phyloP scores from a whole-genome alignment of 2,888 invertebrate species.

The Patella depressa region DNA sequence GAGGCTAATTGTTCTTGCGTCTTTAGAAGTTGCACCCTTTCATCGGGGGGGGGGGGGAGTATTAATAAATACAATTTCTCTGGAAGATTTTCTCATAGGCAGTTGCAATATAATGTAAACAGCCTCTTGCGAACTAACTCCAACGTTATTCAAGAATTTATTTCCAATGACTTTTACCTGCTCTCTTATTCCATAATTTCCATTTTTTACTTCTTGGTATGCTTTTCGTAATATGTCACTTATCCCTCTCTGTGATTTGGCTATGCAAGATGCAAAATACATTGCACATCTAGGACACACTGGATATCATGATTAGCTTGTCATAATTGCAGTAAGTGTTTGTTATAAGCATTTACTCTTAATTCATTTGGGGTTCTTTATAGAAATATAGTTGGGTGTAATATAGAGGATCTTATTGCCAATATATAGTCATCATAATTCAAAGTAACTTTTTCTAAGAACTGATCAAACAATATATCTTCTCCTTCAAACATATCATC shows the following conservation, averaged over 20 bases:
- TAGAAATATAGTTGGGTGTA: no score
- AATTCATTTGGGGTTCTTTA: not conserved
- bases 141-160: constrained; percentile 23
- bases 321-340: not conserved
- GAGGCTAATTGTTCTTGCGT: constrained; percentile 35
- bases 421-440: no score
- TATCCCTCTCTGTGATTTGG: constrained; percentile 44
- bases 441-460: no score
- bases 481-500: no score
- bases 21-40: constrained; percentile 47
- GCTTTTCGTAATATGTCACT: constrained; percentile 40
- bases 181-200: constrained; percentile 23
- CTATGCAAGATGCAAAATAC: constrained; percentile 43
- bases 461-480: no score
- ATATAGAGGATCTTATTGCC: no score
- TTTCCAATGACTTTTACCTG: constrained; percentile 44
- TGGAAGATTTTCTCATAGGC: constrained; percentile 40
- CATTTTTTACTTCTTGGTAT: constrained; percentile 33
- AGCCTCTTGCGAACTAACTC: constrained; percentile 57
- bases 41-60: constrained; percentile 47
- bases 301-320: constrained; percentile 17
- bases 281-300: constrained; percentile 14
- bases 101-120: constrained; percentile 44
- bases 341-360: constrained; percentile 11
- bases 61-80: constrained; percentile 43